Evolutionary conservation across 2,113 vertebrate species (phyloP), one percentile per base, ranked within the genome.

Genomic region (Ardeotis arabs): DNA sequence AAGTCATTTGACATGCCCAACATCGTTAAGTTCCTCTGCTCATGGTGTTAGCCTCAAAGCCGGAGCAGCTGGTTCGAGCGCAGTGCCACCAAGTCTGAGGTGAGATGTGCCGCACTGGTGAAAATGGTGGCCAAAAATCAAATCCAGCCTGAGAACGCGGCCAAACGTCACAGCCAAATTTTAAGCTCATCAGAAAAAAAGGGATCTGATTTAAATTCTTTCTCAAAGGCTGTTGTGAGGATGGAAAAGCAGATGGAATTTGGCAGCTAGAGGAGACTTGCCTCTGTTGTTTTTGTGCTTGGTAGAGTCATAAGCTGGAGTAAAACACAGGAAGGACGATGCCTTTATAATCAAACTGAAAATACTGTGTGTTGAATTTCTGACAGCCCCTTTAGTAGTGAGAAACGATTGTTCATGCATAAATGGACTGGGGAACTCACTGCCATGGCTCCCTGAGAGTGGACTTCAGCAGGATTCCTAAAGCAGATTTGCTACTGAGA

Each of bases 201-300:
- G 8, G 33, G 10, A 72, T 87, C 47, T 72, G 56, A 64, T 95
- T 95, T 96, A 89, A 87, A 84, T 89, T 89, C 49, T 95, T 95
- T 93, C 80, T 91, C 80, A 89, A 79, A 89, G 55, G 52, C 73
- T 87, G 52, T 69, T 87, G 77, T 33, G 74, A 76, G 55, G 45
- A 67, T 96, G 64, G 56, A 90, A 90, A 83, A 92, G 47, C 89
- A 93, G 80, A 87, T 87, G 77, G 74, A 93, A 95, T 89, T 94
- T 14, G 2, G 66, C 29, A 67, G 41, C 58, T 16, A 60, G 59
- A 55, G 53, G n/a, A 87, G 64, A 62, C 79, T 89, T 82, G 66
- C n/a, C 52, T 84, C 45, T 76, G 70, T 84, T 84, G 63, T 16
- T 91, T 90, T 90, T 91, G 12, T 82, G 45, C 86, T 87, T 82